These are phyloP conservation scores for Helicoverpa armigera DNA, from an alignment of 1,140 invertebrate species.

Conservation along the genomic window DNA sequence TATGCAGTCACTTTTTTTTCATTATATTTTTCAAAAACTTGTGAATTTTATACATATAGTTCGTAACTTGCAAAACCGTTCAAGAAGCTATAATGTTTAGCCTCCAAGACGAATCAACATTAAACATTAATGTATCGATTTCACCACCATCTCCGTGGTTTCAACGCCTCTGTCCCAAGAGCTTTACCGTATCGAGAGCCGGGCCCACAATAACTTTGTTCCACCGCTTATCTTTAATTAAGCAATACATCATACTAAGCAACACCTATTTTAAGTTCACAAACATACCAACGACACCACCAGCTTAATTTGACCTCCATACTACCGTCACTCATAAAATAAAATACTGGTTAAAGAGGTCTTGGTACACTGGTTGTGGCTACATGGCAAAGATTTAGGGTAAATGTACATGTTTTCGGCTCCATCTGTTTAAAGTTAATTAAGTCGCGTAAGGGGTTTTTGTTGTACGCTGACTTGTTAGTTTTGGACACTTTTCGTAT, in stretches of 20 bases:
- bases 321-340: neutral
- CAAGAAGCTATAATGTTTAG: no score
- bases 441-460: slow-evolving; percentile 48
- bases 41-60: no score
- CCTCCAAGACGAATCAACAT: no score
- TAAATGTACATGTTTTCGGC: slow-evolving; percentile 53
- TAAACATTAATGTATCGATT: neutral
- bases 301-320: slow-evolving; percentile 42
- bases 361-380: slow-evolving; percentile 37
- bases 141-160: neutral
- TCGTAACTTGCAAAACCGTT: no score
- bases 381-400: slow-evolving; percentile 37
- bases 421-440: slow-evolving; percentile 54
- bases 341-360: slow-evolving; percentile 4
- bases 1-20: no score
- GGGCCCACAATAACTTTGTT: slow-evolving; percentile 35
- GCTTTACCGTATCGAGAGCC: neutral
- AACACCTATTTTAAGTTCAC: slow-evolving; percentile 58
- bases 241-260: slow-evolving; percentile 62
- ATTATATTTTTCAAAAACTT: no score
- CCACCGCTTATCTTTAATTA: slow-evolving; percentile 56
- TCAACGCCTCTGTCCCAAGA: neutral
- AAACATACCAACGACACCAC: slow-evolving; percentile 38
- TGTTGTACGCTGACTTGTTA: slow-evolving; percentile 46
- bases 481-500: slow-evolving; percentile 31